Base-by-base conservation (phyloP, 2,888 invertebrate genomes). In the Apamea anceps region DNA sequence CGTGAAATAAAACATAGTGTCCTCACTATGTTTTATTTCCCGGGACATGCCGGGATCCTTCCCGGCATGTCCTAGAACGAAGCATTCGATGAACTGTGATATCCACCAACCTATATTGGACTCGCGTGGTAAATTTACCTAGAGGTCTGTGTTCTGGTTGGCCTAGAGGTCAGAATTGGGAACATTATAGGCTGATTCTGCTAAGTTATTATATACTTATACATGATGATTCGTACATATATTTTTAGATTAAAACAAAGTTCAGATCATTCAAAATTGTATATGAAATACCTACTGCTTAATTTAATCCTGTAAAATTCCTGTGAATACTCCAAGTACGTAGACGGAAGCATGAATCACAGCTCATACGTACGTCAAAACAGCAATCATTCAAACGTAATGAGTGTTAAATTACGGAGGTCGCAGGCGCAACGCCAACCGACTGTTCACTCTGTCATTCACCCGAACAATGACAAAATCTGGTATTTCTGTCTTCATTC, bases 291-390 rank as follows among this genome's bases (percentile, higher is more conserved):
- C n/a, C n/a, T n/a, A n/a, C 28, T 57, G 60, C 48, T 72, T 54
- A 70, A 77, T 71, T 71, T 60, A 67, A 57, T 75, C 72, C 72
- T 72, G 76, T 72, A n/a, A 79, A 81, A 84, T 82, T 80, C 77
- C 84, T 84, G 75, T 82, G 54, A 81, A 81, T 84, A 80, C 57
- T 82, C 81, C 67, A 84, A 84, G 67, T 57, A 84, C 88, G 89
- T 84, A 92, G 89, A 90, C 93, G 95, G 95, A 95, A 95, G 91
- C 81, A 88, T 94, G 94, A 95, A 89, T 94, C 94, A 94, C 73
- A 68, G 48, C 32, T 80, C 77, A 77, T 85, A 85, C 85, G 79
- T 72, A 90, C 92, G 92, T 93, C 93, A 92, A 93, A 93, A 90
- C 90, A 91, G 90, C 85, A 87, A 94, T 94, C 89, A 90, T 91